These are phyloP conservation scores for Parnassius apollo DNA, from an alignment of 2,888 invertebrate genomes.

Conservation along the genomic window DNA sequence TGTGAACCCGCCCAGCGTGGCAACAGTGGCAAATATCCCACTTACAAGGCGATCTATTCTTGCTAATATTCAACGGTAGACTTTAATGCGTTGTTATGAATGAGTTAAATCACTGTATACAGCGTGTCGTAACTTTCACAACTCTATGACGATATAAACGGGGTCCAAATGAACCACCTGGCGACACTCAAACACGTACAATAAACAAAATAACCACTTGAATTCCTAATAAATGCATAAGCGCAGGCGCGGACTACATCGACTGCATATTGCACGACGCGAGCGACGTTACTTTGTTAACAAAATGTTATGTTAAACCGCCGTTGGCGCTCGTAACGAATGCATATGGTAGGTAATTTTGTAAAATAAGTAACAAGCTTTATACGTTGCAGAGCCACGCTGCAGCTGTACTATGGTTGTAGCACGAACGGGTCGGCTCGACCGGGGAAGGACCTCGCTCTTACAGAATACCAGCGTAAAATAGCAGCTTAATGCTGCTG, in stretches of 20 bases:
- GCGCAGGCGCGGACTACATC: background rate
- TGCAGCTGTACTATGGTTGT: too few species aligned
- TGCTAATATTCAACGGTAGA: too few species aligned
- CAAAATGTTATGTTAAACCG: background rate
- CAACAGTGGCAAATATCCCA: too few species aligned
- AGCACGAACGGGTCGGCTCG: too few species aligned
- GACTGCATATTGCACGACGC: background rate
- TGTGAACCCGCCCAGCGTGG: too few species aligned
- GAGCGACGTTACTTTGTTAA: background rate
- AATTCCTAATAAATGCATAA: background rate
- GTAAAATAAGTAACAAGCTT: background rate
- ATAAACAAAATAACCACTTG: background rate
- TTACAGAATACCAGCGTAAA: too few species aligned
- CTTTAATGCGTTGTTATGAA: too few species aligned
- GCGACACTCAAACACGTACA: background rate
- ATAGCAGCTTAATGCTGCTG: too few species aligned
- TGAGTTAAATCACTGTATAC: too few species aligned
- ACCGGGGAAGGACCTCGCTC: too few species aligned
- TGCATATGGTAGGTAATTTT: background rate
- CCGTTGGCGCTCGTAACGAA: background rate
- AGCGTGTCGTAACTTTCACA: background rate
- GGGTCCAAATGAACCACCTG: conserved; percentile 3
- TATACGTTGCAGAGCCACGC: too few species aligned
- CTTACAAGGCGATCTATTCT: too few species aligned
- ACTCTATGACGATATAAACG: background rate